Evolutionary conservation across 2,888 invertebrate species (phyloP), one percentile per base, ranked within the genome.

Genomic region (Drosophila subsilvestris): DNA sequence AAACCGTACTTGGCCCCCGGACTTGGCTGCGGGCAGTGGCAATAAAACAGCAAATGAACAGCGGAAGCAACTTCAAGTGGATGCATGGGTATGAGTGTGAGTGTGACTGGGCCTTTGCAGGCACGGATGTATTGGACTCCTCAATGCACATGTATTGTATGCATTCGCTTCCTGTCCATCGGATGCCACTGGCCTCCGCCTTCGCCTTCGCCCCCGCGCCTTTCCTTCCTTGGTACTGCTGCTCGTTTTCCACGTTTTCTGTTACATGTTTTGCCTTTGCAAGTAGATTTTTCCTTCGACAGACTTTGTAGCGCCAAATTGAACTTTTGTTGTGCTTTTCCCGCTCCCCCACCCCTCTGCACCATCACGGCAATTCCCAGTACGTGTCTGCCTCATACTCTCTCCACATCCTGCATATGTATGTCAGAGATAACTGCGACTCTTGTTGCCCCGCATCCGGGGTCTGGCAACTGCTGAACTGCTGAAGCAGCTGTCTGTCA

Each of bases 1-100:
- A 17, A 27, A 45, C 17, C 20, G 22, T 54, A 66, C 54, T 66
- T 71, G 72, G 65, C 66, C 65, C 32, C n/a, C 32, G 12, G 50
- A 71, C 45, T 71, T n/a, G 37, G 75, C 75, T 63, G 62, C 49
- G 37, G 80, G 83, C 86, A 54, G 66, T 58, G 75, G 86, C 78
- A 82, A 85, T 87, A 87, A 84, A 87, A 85, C 82, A 76, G 74
- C 78, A 87, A 87, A 87, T 82, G 84, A 87, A 87, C 86, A 87
- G 83, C 83, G 88, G 83, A 87, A 85, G 77, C 66, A 75, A 87
- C 87, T 68, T 77, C 69, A 76, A 84, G 79, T 85, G 79, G 75
- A 76, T 63, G 60, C 78, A 49, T 42, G 65, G 50, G 67, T 63
- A 58, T 58, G 32, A 25, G 29, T 8, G 17, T 4, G 50, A 51